Base-by-base conservation (phyloP, 2,888 invertebrate species). In the Lasioglossum lativentre region DNA sequence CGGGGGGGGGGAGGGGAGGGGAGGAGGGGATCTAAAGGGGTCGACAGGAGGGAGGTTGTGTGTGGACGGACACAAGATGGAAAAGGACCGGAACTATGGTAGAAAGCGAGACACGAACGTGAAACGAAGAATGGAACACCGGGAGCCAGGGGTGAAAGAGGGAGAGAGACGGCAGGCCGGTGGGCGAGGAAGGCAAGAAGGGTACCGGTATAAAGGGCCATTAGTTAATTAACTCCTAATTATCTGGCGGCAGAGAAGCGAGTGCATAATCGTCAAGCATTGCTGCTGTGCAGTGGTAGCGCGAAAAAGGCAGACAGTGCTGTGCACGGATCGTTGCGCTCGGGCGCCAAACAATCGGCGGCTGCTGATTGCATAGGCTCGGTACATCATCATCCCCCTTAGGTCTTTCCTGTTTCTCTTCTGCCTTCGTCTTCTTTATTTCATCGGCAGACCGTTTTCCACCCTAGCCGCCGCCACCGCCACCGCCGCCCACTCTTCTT, bases 161-260 rank as follows among this genome's bases (percentile, higher is more conserved):
- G 77, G 59, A 70, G 12, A 40, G 68, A 38, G 84, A 63, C 19
- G 16, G 8, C 0, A n/a, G 16, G 16, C 27, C n/a, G 56, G 12
- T 56, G n/a, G n/a, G n/a, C 56, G 83, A 38, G 59, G 86, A 72
- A 72, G 72, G 85, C 75, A 80, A 70, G 90, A 91, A 90, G 90
- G 91, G 91, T 88, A 89, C 88, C 88, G 86, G 86, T 88, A 92
- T 92, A 93, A 93, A 93, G 92, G 93, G 91, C 94, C 94, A 94
- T 94, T 94, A 94, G 94, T 94, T 94, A 93, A 94, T 94, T 94
- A 94, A 93, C 94, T 93, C 91, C 93, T 93, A 93, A 94, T 94
- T 94, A 94, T 93, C 92, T 91, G 91, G 85, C 90, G 90, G 90
- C 90, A 89, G 90, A 90, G 90, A 92, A 92, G 91, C 90, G 91